Conservation (phyloP, 2,888 invertebrate genomes). For the Nephrotoma guestfalica region DNA sequence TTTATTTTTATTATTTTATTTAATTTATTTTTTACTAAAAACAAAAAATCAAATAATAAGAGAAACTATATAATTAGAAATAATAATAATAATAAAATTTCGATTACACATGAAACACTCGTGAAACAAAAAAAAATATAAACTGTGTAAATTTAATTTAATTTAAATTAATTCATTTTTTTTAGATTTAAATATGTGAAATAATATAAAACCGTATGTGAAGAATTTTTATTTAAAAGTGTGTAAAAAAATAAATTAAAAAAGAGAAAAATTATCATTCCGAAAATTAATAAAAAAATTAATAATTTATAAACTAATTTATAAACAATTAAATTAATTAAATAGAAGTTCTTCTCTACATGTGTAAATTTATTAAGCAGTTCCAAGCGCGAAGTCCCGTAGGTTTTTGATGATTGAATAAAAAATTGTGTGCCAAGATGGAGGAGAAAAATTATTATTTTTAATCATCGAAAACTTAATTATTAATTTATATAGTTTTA, state of each 20-base stretch:
- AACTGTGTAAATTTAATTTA: background rate
- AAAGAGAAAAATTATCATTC: background rate
- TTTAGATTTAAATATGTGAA: background rate
- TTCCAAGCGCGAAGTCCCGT: background rate
- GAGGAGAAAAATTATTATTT: background rate
- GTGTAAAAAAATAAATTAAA: background rate
- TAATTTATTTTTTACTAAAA: background rate
- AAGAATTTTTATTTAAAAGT: background rate
- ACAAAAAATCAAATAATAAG: background rate
- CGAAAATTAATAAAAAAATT: background rate
- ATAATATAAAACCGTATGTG: background rate
- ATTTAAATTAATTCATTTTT: background rate
- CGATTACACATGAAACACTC: background rate
- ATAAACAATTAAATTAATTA: background rate
- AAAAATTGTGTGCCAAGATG: background rate
- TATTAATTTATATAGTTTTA: background rate
- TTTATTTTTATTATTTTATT: background rate
- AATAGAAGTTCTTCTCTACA: background rate
- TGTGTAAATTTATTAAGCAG: background rate
- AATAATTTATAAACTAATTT: background rate
- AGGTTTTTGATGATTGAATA: background rate
- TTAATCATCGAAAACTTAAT: background rate
- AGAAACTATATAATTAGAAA: background rate
- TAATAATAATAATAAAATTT: background rate
- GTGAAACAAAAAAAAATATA: background rate